phyloP scores from a whole-genome alignment of 2,113 vertebrate genomes.

The Anoura caudifer region DNA sequence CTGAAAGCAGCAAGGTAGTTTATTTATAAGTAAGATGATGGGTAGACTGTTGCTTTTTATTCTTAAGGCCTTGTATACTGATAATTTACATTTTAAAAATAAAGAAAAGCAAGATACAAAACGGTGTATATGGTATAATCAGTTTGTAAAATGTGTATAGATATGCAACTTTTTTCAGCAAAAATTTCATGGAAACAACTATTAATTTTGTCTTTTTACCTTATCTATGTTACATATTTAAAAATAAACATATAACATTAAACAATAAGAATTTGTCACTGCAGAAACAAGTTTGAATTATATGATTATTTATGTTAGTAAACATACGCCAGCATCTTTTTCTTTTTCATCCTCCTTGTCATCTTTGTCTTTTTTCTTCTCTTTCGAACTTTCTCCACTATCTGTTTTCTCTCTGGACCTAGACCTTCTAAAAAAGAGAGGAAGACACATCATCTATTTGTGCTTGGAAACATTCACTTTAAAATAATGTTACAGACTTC shows the following conservation, averaged over 20 bases:
- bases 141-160: neutral
- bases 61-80: neutral
- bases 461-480: neutral
- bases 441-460: neutral
- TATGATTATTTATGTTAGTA: conserved; percentile 57
- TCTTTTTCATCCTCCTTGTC: conserved; percentile 97
- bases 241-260: neutral
- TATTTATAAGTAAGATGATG: neutral
- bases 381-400: conserved; percentile 84
- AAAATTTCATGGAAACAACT: neutral
- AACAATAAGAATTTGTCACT: neutral
- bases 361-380: conserved; percentile 97
- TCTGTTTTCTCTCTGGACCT: conserved; percentile 94
- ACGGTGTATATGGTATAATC: neutral
- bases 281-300: neutral
- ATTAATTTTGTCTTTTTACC: neutral
- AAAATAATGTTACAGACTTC: neutral
- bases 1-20: neutral
- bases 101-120: neutral
- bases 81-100: neutral
- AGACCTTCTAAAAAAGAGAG: conserved; percentile 77
- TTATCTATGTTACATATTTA: neutral
- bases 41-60: neutral
- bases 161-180: neutral
- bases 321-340: conserved; percentile 89